Conservation (phyloP, 2,888 invertebrate genomes). For the Arrhopalites spinosus region DNA sequence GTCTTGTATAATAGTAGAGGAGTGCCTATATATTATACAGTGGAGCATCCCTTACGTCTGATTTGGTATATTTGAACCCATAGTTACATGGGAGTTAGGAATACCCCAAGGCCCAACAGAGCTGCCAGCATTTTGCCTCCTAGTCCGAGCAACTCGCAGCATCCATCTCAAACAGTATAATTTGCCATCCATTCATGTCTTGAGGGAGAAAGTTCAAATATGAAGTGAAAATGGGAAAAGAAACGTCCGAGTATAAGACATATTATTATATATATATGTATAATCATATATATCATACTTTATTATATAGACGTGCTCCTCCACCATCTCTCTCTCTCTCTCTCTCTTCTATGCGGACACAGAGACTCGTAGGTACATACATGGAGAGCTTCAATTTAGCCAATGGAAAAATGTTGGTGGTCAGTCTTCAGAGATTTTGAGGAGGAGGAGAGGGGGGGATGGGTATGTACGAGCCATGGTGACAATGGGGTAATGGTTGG, state of each 20-base stretch:
- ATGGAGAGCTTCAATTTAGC: conserved; percentile 4
- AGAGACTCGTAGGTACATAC: no score
- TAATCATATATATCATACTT: background rate
- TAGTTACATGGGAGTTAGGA: conserved; percentile 35
- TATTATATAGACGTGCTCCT: background rate
- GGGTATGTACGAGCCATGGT: background rate
- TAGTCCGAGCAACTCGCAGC: conserved; percentile 12
- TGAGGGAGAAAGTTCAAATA: conserved; percentile 44
- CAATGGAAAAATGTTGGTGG: conserved; percentile 17
- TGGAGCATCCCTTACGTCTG: background rate
- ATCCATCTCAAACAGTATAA: conserved; percentile 39
- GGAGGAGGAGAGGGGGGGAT: background rate
- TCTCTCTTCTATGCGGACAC: no score
- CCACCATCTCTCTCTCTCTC: no score
- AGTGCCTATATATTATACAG: background rate
- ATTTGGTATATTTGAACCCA: conserved; percentile 24
- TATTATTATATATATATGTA: background rate
- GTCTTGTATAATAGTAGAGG: background rate
- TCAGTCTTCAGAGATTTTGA: conserved; percentile 36
- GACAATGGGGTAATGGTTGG: background rate
- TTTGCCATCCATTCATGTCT: conserved; percentile 42
- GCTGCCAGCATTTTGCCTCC: background rate
- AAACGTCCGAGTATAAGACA: background rate
- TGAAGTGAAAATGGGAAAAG: conserved; percentile 39
- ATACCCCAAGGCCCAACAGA: conserved; percentile 28